phyloP scores from a whole-genome alignment of 2,888 invertebrate genomes.

The Craniophora ligustri region DNA sequence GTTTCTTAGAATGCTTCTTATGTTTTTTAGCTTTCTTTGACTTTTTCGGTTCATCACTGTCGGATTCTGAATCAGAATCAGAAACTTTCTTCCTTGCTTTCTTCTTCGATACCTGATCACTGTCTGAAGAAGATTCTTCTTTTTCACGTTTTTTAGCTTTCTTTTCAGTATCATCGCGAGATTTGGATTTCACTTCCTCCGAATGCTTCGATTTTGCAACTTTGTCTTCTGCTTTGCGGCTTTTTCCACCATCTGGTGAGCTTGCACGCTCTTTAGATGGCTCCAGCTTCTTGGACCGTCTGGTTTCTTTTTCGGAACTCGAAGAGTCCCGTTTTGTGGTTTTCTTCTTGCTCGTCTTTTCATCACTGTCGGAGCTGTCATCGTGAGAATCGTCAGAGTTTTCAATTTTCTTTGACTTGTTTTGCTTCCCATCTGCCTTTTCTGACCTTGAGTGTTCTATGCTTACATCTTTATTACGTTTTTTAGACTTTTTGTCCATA shows the following conservation, averaged over 20 bases:
- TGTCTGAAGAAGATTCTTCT: slow-evolving; percentile 87
- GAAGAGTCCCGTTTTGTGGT: slow-evolving; percentile 80
- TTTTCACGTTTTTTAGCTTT: slow-evolving; percentile 89
- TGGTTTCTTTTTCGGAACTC: slow-evolving; percentile 82
- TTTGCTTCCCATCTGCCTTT: slow-evolving; percentile 72
- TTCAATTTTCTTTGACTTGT: slow-evolving; percentile 78
- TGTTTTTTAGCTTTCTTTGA: slow-evolving; percentile 94
- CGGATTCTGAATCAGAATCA: slow-evolving; percentile 90
- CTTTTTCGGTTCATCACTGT: slow-evolving; percentile 90
- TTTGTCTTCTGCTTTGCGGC: slow-evolving; percentile 78
- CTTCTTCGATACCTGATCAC: slow-evolving; percentile 85
- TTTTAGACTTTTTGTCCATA: slow-evolving; percentile 79
- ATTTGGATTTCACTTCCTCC: slow-evolving; percentile 86
- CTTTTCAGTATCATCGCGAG: slow-evolving; percentile 89
- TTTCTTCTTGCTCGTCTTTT: slow-evolving; percentile 86
- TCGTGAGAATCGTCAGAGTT: slow-evolving; percentile 82
- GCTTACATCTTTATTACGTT: slow-evolving; percentile 76
- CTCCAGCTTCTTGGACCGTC: slow-evolving; percentile 77
- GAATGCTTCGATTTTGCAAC: slow-evolving; percentile 83
- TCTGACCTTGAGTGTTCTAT: slow-evolving; percentile 76
- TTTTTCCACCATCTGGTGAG: slow-evolving; percentile 79
- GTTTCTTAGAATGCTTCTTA: slow-evolving; percentile 95
- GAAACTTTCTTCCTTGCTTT: slow-evolving; percentile 88
- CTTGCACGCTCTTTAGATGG: slow-evolving; percentile 73
- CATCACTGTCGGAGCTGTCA: slow-evolving; percentile 84